A percentile compares a stretch with the other conserved stretches of the same genome.
Evolutionary conservation across 2,888 invertebrate species (phyloP).

Genomic region (Candidula unifasciata): DNA sequence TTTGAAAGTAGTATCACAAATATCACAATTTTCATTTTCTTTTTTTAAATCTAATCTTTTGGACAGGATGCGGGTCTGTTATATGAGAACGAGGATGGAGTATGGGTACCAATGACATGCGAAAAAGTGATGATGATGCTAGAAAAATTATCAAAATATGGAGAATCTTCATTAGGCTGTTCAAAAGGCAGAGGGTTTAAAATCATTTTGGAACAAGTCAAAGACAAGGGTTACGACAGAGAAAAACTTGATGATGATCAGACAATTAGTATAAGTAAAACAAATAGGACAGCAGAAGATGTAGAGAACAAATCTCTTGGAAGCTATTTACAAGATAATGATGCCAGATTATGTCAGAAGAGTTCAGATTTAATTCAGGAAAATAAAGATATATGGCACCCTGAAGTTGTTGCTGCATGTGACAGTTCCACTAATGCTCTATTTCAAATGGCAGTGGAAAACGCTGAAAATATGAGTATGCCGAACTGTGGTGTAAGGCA

Average conservation of each 20-base stretch:
- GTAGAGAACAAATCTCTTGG: background rate
- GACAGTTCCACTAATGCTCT: background rate
- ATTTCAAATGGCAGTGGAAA: background rate
- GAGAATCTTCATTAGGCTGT: conserved; percentile 4
- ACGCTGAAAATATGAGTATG: too few relatives aligned
- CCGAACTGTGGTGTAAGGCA: background rate
- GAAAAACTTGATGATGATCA: background rate
- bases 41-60: too few relatives aligned
- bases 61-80: conserved; percentile 33
- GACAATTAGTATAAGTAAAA: background rate
- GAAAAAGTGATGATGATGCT: conserved; percentile 33
- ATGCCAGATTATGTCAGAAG: background rate
- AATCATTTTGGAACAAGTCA: conserved; percentile 38
- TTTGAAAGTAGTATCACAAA: too few relatives aligned
- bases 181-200: conserved; percentile 44
- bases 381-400: background rate
- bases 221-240: background rate
- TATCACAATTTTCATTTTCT: too few relatives aligned
- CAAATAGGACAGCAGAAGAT: background rate
- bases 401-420: background rate
- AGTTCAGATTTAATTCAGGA: too few relatives aligned
- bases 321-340: background rate
- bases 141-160: conserved; percentile 38
- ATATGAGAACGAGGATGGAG: background rate
- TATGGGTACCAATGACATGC: conserved; percentile 28